These are phyloP conservation scores for Yponomeuta cagnagella DNA, from an alignment of 2,888 invertebrate species.

Conservation along the genomic window DNA sequence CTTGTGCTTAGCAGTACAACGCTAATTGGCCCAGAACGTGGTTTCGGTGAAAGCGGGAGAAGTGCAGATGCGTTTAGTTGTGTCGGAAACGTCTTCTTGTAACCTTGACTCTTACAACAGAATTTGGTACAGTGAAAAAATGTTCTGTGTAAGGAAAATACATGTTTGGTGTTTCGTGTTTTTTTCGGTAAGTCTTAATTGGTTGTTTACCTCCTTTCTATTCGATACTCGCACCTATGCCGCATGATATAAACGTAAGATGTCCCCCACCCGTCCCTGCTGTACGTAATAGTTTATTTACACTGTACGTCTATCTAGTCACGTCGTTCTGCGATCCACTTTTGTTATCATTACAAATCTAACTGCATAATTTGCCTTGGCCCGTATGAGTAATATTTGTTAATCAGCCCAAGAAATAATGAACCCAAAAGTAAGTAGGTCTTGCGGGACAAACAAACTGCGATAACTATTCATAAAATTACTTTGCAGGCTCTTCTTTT, in stretches of 20 bases:
- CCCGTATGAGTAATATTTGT: not conserved
- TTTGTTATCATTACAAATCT: not conserved
- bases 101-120: constrained; percentile 27
- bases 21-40: constrained; percentile 48
- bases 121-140: not conserved
- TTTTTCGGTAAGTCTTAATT: constrained; percentile 9
- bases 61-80: constrained; percentile 42
- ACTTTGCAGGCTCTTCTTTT: not conserved
- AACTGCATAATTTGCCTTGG: not conserved
- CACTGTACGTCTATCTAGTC: too few relatives aligned
- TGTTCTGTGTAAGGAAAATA: not conserved
- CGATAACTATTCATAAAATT: not conserved
- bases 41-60: constrained; percentile 40
- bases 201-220: not conserved
- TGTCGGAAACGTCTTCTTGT: constrained; percentile 27
- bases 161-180: not conserved
- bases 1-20: constrained; percentile 47
- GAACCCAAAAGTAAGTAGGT: not conserved
- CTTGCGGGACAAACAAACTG: not conserved
- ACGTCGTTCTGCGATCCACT: not conserved
- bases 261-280: too few relatives aligned
- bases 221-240: not conserved
- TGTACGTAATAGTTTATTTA: not conserved
- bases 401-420: not conserved
- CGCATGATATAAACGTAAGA: too few relatives aligned